Evolutionary conservation across 2,888 invertebrate genomes (phyloP), one percentile per base, ranked within the genome.

Genomic region (Nebria brevicollis): DNA sequence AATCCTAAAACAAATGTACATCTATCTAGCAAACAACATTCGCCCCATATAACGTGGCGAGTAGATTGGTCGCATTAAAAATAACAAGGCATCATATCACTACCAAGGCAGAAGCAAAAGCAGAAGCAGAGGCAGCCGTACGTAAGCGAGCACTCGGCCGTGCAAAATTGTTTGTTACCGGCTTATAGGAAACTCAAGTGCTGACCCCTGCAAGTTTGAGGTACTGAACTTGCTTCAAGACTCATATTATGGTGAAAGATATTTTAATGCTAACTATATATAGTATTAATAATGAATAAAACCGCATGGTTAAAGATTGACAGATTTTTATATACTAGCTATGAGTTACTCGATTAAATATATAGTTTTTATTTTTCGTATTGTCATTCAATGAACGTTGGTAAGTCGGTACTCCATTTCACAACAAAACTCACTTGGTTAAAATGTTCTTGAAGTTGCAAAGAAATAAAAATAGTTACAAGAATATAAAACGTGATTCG

Each of bases 401-500:
- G 54, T 11, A 13, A 54, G 54, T 8, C 13, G 8, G 11, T 11
- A 6, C 54, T 54, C 8, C 8, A 54, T 54, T 54, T 54, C 4
- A 11, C 8, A 13, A 8, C 11, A 7, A 54, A 54, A 54, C 54
- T 54, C 1, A 11, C 11, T 54, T 6, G 54, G 6, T 11, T 20
- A 20, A 54, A 54, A 0, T 70, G 15, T 26, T 20, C 70, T 5
- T 70, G 25, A 70, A 26, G 26, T 25, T 25, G 26, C 70, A 70
- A 34, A 13, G n/a, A 70, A 70, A 2, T 13, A 54, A 66, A 20
- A 15, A 20, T 25, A 70, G n/a, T 70, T 70, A 70, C 70, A 70
- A 70, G 70, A 70, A 70, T 70, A 70, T 70, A 70, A 65, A 76
- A 76, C 34, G 41, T 25, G 66, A 20, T 66, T 65, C 42, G 68